These are phyloP conservation scores for Drosophila azteca DNA, from an alignment of 1,140 invertebrate genomes.

Conservation along the genomic window DNA sequence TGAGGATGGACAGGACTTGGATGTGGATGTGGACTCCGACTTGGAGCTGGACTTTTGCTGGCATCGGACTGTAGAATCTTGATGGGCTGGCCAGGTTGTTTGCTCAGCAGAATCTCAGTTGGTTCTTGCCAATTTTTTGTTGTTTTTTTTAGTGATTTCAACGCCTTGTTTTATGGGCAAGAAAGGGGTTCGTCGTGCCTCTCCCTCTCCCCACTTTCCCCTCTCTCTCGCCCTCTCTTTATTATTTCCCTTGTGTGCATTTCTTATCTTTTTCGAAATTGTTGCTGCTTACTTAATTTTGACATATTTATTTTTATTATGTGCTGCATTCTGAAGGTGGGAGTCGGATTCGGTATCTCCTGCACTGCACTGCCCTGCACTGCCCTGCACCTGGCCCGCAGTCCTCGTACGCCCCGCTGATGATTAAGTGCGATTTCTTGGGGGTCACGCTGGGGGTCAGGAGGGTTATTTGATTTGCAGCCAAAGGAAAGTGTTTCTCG, in stretches of 20 bases:
- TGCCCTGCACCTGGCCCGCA: too few species aligned
- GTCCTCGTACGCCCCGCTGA: background rate
- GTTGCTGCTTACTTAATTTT: conserved; percentile 73
- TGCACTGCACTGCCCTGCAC: background rate
- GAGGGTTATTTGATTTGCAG: conserved; percentile 14
- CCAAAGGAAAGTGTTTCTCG: conserved; percentile 8
- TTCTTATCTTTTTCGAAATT: conserved; percentile 50
- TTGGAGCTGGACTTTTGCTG: conserved; percentile 4
- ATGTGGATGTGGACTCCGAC: conserved; percentile 7
- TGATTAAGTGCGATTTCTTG: conserved; percentile 23
- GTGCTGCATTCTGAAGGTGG: conserved; percentile 31
- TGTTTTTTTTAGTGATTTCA: conserved; percentile 54
- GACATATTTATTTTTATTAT: conserved; percentile 75
- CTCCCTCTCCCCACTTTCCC: background rate
- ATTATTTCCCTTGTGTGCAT: conserved; percentile 31
- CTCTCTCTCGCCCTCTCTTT: conserved; percentile 2
- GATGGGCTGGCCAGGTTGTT: conserved; percentile 60
- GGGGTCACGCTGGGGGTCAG: conserved; percentile 32
- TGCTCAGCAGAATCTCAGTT: conserved; percentile 42
- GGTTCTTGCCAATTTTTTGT: conserved; percentile 50
- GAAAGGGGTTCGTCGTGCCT: conserved; percentile 23
- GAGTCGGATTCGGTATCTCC: background rate
- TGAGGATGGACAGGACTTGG: conserved; percentile 14
- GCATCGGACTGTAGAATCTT: conserved; percentile 49
- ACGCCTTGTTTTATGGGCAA: conserved; percentile 67